Base-by-base conservation (phyloP, 2,888 invertebrate genomes). In the Didymodactylos carnosus region DNA sequence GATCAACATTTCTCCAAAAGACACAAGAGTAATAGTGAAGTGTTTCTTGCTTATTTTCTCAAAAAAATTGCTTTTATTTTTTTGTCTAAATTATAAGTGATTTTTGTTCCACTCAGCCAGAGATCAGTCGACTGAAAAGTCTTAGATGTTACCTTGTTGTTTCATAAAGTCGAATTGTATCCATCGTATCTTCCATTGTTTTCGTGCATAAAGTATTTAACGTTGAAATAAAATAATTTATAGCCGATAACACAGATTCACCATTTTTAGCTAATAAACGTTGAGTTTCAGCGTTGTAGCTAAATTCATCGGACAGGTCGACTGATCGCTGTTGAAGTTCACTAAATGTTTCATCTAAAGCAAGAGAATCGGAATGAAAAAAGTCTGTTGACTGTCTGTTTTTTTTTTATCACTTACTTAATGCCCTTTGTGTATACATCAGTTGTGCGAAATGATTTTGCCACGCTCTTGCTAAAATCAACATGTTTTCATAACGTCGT, bases 251-350 rank as follows among this genome's bases (percentile, higher is more conserved):
- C 77, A 97, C 86, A 74, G 91, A 88, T 84, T 95, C 94, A 11
- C 94, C 94, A 84, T 95, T 94, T 84, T 92, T 91, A 39, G 89
- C 89, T 76, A 97, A 86, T 79, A 91, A 91, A 79, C 92, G 88
- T 86, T 97, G 94, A 73, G 94, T 94, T 85, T 94, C 94, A 39
- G 93, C 91, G 84, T 95, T 95, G 83, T 92, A 92, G 70, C 91
- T 87, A 85, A 95, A 94, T 84, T 92, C 91, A 80, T 92, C 91
- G 84, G 94, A 92, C 72, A 97, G 86, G 83, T 94, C 94, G 0
- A 94, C 94, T 76, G 93, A 92, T 83, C 94, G 93, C 86, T 94
- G 92, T 73, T 94, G 92, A 78, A 97, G 86, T 80, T 95, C 94
- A 16, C 92, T 90, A 84, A 97, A 94, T 35, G 91, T 90, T 82